These are phyloP conservation scores for Hydropsyche tenuis DNA, from an alignment of 1,140 invertebrate species.

Conservation along the genomic window DNA sequence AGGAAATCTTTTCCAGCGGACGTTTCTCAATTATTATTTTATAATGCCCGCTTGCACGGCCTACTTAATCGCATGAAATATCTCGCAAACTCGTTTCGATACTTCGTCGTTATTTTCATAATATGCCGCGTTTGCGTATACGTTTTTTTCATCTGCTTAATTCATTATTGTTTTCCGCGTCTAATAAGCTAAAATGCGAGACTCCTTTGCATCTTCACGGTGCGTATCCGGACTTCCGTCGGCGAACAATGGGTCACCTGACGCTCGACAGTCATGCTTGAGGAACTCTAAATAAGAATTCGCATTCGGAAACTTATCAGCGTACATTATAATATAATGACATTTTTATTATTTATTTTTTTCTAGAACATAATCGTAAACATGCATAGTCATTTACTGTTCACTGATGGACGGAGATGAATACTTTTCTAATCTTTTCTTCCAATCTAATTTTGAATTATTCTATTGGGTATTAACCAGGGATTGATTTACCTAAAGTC, in stretches of 20 bases:
- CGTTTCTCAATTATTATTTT: constrained; percentile 4
- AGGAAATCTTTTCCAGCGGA: constrained; percentile 6
- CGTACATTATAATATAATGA: too few species aligned
- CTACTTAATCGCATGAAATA: constrained; percentile 12
- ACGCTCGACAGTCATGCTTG: background rate
- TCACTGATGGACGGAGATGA: too few species aligned
- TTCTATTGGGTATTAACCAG: too few species aligned
- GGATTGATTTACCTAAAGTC: too few species aligned
- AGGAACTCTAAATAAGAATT: too few species aligned
- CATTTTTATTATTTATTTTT: too few species aligned
- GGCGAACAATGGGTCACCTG: constrained; percentile 9
- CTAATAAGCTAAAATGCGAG: background rate
- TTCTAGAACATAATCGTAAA: too few species aligned
- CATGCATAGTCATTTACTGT: too few species aligned
- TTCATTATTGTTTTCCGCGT: background rate
- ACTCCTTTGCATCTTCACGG: background rate
- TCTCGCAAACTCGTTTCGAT: too few species aligned
- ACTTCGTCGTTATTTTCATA: background rate
- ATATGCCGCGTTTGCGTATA: background rate
- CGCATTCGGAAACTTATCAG: too few species aligned
- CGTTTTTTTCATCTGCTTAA: background rate
- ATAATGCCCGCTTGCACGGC: background rate
- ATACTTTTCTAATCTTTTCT: too few species aligned
- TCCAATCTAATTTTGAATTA: too few species aligned
- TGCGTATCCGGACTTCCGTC: constrained; percentile 14